These are phyloP conservation scores for Ecliptopera silaceata DNA, from an alignment of 2,888 invertebrate species.

Conservation along the genomic window DNA sequence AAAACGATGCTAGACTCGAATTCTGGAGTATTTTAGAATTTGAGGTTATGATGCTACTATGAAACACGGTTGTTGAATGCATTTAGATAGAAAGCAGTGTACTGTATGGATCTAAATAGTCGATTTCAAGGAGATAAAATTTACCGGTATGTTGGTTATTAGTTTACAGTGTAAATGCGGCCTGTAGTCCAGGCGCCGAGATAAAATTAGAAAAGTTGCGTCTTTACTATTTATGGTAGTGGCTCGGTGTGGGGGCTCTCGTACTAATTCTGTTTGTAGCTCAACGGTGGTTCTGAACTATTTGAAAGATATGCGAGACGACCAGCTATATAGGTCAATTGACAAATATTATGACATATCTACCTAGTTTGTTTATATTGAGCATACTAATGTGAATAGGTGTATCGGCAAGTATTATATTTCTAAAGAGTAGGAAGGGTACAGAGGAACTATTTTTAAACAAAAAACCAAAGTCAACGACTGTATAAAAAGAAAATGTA, in stretches of 20 bases:
- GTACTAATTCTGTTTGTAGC: slow-evolving; percentile 50
- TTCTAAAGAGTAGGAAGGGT: slow-evolving; percentile 40
- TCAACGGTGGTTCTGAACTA: slow-evolving; percentile 11
- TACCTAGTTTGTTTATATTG: slow-evolving; percentile 40
- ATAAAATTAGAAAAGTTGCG: slow-evolving; percentile 75
- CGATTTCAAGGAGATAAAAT: neutral
- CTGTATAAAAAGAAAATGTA: slow-evolving; percentile 81
- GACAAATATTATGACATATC: slow-evolving; percentile 48
- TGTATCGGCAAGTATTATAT: slow-evolving; percentile 27
- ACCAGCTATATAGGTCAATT: slow-evolving; percentile 47
- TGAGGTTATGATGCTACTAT: too few species aligned
- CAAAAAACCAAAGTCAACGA: slow-evolving; percentile 72
- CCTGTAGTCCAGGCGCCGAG: slow-evolving; percentile 41
- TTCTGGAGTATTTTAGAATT: too few species aligned
- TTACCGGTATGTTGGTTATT: neutral
- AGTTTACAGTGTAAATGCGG: slow-evolving; percentile 14
- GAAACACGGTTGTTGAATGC: too few species aligned
- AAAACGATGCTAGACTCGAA: too few species aligned
- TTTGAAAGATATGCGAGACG: slow-evolving; percentile 23
- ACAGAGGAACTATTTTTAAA: slow-evolving; percentile 45
- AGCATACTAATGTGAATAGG: slow-evolving; percentile 1
- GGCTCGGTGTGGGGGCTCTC: slow-evolving; percentile 60
- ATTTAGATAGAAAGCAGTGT: too few species aligned
- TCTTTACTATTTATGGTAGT: slow-evolving; percentile 81
- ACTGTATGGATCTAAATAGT: too few species aligned